phyloP scores from a whole-genome alignment of 1,140 invertebrate species.

The Caenorhabditis inopinata region DNA sequence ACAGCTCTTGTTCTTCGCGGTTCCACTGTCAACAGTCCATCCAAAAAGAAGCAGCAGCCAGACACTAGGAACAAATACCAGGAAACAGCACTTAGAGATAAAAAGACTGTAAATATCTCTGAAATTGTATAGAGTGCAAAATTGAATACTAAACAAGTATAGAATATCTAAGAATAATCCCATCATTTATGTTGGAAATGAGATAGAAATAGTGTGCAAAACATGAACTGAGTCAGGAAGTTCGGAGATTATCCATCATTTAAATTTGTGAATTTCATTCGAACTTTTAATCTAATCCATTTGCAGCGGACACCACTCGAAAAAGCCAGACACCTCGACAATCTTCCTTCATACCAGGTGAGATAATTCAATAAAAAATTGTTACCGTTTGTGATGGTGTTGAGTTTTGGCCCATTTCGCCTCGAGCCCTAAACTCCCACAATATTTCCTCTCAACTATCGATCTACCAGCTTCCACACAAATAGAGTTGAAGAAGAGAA shows the following conservation, averaged over 20 bases:
- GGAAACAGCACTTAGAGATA: conserved; percentile 36
- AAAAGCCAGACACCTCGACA: conserved; percentile 64
- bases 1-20: conserved; percentile 32
- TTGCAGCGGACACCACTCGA: conserved; percentile 65
- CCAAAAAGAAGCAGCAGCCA: conserved; percentile 34
- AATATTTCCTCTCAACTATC: conserved; percentile 6
- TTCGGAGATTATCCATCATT: background rate
- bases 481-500: conserved; percentile 8
- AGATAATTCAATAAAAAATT: background rate
- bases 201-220: too few relatives aligned
- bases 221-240: conserved; percentile 8
- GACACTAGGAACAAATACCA: conserved; percentile 41
- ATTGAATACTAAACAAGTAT: background rate
- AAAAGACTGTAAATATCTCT: conserved; percentile 32
- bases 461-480: background rate
- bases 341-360: conserved; percentile 65
- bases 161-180: too few relatives aligned
- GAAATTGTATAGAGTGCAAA: background rate
- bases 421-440: background rate
- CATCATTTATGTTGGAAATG: too few relatives aligned
- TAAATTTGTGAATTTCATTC: background rate
- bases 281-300: conserved; percentile 13
- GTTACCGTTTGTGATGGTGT: background rate
- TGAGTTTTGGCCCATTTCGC: too few relatives aligned
- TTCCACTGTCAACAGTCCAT: conserved; percentile 29